Base-by-base conservation (phyloP, 2,797 vertebrate genomes). In the Bradypodion ventrale region DNA sequence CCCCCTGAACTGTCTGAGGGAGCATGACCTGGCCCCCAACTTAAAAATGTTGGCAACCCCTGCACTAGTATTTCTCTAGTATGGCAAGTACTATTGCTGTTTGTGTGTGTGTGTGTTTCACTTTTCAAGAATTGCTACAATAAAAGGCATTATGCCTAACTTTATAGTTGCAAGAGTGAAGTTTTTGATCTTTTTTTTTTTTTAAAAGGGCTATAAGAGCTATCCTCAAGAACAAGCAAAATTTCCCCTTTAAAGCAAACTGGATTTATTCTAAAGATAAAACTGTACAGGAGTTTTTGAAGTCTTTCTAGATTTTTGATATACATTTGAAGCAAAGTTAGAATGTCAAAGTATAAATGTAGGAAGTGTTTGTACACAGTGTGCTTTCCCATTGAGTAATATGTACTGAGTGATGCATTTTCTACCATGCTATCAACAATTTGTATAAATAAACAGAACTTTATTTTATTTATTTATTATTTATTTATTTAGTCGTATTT, bases 71-170 rank as follows among this genome's bases (percentile, higher is more conserved):
- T 75, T 85, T 56, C 78, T 91, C 87, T 77, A 90, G 56, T 68
- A 83, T 86, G 83, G 69, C 79, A 86, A 91, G 82, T 77, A 83
- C 90, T 32, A 84, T 87, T 83, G 87, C 89, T 84, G 82, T 91
- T 95, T 91, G 89, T 85, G 92, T 91, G n/a, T n/a, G n/a, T n/a
- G n/a, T n/a, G n/a, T 83, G 12, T 7, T 49, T 49, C 7, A 13
- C 13, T 7, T 7, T 49, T 87, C 0, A 0, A 90, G 46, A 74
- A 49, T 63, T 72, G 25, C 68, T 60, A 29, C 32, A 1, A 0
- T 87, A 92, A 91, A 93, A 89, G 92, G 49, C 85, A 66, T 83
- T 78, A 89, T 85, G 23, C 44, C 69, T 89, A 85, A 83, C 68
- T 90, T 25, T 56, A 73, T 80, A 70, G 62, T 44, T 75, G 42